Base-by-base conservation (phyloP, 2,113 vertebrate species). In the Edolisoma coerulescens region DNA sequence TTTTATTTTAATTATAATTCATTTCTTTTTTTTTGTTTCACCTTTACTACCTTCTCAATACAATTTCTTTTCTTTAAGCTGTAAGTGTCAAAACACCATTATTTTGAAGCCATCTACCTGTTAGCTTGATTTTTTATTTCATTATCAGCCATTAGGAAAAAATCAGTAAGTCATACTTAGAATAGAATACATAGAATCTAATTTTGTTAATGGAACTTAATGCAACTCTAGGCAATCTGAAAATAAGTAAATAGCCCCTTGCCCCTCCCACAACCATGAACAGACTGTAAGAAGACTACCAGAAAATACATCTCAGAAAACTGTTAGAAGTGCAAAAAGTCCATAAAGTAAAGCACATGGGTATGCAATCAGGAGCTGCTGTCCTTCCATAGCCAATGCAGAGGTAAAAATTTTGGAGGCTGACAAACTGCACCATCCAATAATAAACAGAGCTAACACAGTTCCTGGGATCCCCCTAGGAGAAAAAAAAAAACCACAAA, bases 391-490 rank as follows among this genome's bases (percentile, higher is more conserved):
- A 44, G 98, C 97, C 92, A 99, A 95, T 5, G 98, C 98, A 7
- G 98, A 98, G 32, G 95, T 98, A 94, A 99, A 99, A 96, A 99
- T 99, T 98, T 99, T 99, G 78, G 99, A 99, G 79, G 99, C 99
- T 24, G 99, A 99, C 26, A 99, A 95, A 84, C 99, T 99, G 91
- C 99, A 99, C 99, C 99, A 99, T 91, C 97, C 96, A 90, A 98
- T 94, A 84, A 98, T 94, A 87, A 98, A 37, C 57, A 98, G 68
- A 39, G 98, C 98, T 50, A 97, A 84, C 47, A 98, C 13, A 14
- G 97, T 98, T 54, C 99, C 99, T 53, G 95, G 53, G 53, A 79
- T 75, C 3, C 98, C 98, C 93, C 99, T 99, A 96, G 8, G 69
- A 90, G 88, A 82, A 96, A 63, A 91, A 83, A 88, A 90, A 45